These are phyloP conservation scores for Chloromyia formosa DNA, from an alignment of 2,888 invertebrate species.

Conservation along the genomic window DNA sequence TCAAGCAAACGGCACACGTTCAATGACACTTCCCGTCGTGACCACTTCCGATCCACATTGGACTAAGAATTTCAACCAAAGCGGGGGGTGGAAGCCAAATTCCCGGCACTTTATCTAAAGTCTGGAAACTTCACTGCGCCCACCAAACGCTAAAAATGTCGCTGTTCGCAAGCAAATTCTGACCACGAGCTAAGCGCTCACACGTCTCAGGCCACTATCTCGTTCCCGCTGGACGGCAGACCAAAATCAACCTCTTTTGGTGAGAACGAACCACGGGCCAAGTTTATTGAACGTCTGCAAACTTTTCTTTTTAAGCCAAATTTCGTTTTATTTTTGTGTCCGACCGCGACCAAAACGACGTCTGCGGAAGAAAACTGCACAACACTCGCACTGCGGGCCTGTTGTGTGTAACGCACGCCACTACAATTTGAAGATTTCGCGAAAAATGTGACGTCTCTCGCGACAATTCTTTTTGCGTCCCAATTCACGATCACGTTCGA, in stretches of 20 bases:
- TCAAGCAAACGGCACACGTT: slow-evolving; percentile 17
- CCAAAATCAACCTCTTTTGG: background rate
- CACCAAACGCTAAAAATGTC: background rate
- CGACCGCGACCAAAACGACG: background rate
- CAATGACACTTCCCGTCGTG: slow-evolving; percentile 32
- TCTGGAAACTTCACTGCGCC: background rate
- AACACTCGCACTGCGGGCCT: background rate
- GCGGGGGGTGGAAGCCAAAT: background rate
- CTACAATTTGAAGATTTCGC: background rate
- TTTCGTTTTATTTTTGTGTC: slow-evolving; percentile 5
- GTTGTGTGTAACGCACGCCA: background rate
- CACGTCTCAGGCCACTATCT: background rate
- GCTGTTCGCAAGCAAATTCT: background rate
- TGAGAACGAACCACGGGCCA: background rate
- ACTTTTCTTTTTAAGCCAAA: background rate
- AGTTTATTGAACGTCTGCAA: slow-evolving; percentile 32
- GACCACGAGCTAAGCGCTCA: background rate
- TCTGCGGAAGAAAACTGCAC: too few relatives aligned
- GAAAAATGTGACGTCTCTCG: background rate
- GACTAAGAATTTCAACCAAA: background rate
- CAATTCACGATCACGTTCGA: background rate
- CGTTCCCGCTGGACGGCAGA: background rate
- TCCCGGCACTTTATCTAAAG: background rate
- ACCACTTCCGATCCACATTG: background rate
- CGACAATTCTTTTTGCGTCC: background rate